Evolutionary conservation across 1,140 invertebrate species (phyloP).

Genomic region (Leucophenga varia): DNA sequence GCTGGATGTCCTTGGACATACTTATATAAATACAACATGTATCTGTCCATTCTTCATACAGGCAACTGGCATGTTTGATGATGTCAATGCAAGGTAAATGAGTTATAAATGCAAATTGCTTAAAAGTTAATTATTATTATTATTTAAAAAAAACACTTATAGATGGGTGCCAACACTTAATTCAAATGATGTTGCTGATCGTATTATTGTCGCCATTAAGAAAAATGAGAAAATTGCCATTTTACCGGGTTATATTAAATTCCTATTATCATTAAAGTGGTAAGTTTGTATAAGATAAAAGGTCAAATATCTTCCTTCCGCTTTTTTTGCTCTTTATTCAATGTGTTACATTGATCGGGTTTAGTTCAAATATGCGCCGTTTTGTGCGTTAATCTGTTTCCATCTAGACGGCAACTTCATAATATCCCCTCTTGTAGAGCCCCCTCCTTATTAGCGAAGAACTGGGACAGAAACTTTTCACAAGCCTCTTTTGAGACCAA

Average conservation of each 20-base stretch:
- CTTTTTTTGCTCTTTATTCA: too few species aligned
- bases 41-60: slow-evolving; percentile 94
- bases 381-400: too few species aligned
- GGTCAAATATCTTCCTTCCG: slow-evolving; percentile 7
- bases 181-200: slow-evolving; percentile 82
- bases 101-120: neutral
- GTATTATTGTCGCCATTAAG: slow-evolving; percentile 78
- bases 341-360: too few species aligned
- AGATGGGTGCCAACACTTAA: slow-evolving; percentile 81
- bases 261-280: slow-evolving; percentile 70
- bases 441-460: too few species aligned
- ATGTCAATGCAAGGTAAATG: slow-evolving; percentile 77
- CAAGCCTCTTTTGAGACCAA: too few species aligned
- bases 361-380: too few species aligned
- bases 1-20: slow-evolving; percentile 67
- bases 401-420: too few species aligned
- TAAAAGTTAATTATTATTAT: neutral
- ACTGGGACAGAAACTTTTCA: too few species aligned
- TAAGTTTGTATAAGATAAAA: slow-evolving; percentile 51
- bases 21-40: slow-evolving; percentile 82
- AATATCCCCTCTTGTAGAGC: too few species aligned
- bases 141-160: too few species aligned
- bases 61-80: slow-evolving; percentile 91
- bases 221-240: slow-evolving; percentile 77
- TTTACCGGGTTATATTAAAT: slow-evolving; percentile 72